Conservation (phyloP, 2,113 vertebrate species). For the Lutjanus erythropterus region DNA sequence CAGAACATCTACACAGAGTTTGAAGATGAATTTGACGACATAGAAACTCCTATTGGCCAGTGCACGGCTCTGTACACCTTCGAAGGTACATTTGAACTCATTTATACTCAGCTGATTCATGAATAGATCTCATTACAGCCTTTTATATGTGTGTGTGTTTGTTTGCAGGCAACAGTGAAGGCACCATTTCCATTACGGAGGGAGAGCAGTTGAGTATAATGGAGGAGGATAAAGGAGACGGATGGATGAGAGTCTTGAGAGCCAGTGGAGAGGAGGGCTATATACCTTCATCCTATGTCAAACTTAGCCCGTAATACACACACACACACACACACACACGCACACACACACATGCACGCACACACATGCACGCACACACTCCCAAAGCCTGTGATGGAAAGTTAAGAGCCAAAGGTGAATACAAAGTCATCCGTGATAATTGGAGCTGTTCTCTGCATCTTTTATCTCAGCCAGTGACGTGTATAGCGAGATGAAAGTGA, state of each 20-base stretch:
- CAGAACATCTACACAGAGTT: conserved; percentile 80
- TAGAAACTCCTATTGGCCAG: conserved; percentile 84
- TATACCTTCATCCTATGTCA: conserved; percentile 90
- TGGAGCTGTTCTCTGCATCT: conserved; percentile 44
- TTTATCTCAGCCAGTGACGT: conserved; percentile 54
- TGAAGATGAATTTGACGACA: conserved; percentile 88
- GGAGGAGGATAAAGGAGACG: conserved; percentile 90
- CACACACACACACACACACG: conserved; percentile 10
- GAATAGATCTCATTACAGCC: neutral
- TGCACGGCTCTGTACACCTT: conserved; percentile 90
- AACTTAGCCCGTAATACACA: conserved; percentile 39
- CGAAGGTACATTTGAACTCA: conserved; percentile 78
- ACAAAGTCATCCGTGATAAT: conserved; percentile 51
- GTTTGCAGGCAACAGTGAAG: conserved; percentile 80
- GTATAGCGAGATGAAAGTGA: conserved; percentile 46
- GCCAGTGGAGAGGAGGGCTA: conserved; percentile 87
- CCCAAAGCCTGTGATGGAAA: conserved; percentile 16
- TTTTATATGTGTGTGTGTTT: conserved; percentile 32
- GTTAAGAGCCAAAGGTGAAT: conserved; percentile 55
- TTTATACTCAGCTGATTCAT: neutral
- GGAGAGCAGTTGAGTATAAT: conserved; percentile 88
- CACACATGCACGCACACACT: conserved; percentile 7
- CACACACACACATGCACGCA: conserved; percentile 10
- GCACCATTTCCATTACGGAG: conserved; percentile 86
- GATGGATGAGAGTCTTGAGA: conserved; percentile 89